Evolutionary conservation across 2,797 vertebrate species (phyloP).

Genomic region (Mus spretus): DNA sequence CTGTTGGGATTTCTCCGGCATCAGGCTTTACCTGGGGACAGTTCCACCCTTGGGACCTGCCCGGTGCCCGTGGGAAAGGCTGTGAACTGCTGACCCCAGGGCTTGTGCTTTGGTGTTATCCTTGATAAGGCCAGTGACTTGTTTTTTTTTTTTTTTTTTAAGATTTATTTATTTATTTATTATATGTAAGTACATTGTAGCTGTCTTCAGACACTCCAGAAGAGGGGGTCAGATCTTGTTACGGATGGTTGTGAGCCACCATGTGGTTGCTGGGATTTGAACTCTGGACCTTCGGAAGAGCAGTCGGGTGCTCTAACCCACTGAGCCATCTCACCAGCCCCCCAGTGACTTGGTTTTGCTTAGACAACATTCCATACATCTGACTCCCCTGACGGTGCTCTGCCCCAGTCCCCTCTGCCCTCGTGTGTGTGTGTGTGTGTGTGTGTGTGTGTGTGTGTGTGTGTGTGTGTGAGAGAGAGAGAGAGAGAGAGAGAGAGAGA

Average conservation of each 20-base stretch:
- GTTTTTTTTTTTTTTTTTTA: no score
- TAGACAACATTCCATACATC: background rate
- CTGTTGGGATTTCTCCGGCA: background rate
- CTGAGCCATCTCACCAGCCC: no score
- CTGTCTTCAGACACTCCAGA: no score
- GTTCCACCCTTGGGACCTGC: fast-evolving
- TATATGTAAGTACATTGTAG: no score
- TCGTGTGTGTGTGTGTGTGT: no score
- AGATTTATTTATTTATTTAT: no score
- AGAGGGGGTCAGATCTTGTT: no score
- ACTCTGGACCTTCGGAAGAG: no score
- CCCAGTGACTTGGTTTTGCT: background rate
- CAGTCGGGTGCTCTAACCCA: no score
- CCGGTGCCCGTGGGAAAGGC: background rate
- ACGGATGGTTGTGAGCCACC: no score
- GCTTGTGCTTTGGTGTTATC: background rate
- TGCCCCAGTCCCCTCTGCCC: background rate
- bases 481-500: background rate
- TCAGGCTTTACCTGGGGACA: background rate
- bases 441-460: background rate
- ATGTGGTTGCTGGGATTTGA: no score
- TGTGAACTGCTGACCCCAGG: background rate
- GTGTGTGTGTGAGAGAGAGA: background rate
- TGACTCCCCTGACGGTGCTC: background rate
- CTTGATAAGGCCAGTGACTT: background rate